Conservation (phyloP, 1,140 invertebrate species). For the Eciton burchellii region DNA sequence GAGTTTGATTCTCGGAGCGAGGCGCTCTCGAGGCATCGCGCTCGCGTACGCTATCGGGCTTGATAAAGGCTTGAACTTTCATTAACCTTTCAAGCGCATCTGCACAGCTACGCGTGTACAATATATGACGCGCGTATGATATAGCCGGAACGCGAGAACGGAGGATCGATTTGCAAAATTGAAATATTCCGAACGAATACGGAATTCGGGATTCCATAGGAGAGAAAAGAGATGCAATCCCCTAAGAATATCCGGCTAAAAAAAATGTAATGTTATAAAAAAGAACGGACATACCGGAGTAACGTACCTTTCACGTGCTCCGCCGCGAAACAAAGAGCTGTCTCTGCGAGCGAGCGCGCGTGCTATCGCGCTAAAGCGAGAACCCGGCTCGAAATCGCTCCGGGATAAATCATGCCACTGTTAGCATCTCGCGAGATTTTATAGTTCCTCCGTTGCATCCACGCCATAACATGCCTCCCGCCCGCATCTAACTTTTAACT, state of each 20-base stretch:
- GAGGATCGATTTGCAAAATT: constrained; percentile 10
- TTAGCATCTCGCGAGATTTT: constrained; percentile 63
- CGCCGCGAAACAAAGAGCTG: constrained; percentile 14
- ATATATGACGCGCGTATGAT: neutral
- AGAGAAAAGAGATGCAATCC: too few relatives aligned
- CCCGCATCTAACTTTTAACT: constrained; percentile 68
- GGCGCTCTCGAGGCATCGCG: constrained; percentile 12
- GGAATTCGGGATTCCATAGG: too few relatives aligned
- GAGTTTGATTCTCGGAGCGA: constrained; percentile 30
- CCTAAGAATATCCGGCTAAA: too few relatives aligned
- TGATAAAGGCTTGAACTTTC: constrained; percentile 38
- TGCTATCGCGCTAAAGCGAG: constrained; percentile 40
- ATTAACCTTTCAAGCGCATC: constrained; percentile 35
- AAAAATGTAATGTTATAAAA: neutral
- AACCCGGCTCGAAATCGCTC: constrained; percentile 47
- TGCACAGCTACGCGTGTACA: neutral
- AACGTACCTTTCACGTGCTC: neutral
- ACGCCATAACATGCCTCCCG: constrained; percentile 12
- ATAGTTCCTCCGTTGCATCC: constrained; percentile 20
- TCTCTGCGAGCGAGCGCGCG: constrained; percentile 23
- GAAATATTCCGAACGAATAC: neutral
- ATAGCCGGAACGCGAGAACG: neutral
- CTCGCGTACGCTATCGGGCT: neutral
- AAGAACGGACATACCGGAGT: neutral
- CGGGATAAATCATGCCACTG: constrained; percentile 59